Conservation (phyloP, 1,140 invertebrate species). For the Eupristina koningsbergeri region DNA sequence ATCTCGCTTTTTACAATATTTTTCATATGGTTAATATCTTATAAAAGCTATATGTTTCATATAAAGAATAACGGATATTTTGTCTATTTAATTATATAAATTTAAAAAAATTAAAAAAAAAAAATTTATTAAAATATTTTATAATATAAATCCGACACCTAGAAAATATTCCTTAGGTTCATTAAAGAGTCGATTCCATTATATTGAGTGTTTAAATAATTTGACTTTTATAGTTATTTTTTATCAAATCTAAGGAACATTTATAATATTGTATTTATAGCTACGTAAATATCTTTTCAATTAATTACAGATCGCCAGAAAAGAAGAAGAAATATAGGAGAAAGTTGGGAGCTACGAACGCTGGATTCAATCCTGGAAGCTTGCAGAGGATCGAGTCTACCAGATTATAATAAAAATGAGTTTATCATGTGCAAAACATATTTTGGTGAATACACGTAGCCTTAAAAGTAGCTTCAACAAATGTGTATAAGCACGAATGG, state of each 20-base stretch:
- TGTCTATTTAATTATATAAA: no score
- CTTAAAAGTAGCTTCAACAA: neutral
- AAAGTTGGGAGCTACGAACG: slow-evolving; percentile 65
- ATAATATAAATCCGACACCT: no score
- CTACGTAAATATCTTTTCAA: no score
- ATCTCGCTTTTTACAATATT: no score
- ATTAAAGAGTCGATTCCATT: no score
- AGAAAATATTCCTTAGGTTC: no score
- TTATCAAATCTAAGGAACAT: neutral
- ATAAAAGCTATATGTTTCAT: no score
- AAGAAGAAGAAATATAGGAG: slow-evolving; percentile 66
- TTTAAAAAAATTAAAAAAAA: no score
- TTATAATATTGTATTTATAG: no score
- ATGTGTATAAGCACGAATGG: neutral
- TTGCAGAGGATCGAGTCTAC: slow-evolving; percentile 68
- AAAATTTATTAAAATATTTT: no score
- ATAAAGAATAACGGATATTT: no score
- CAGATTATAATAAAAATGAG: slow-evolving; percentile 62
- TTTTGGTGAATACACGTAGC: neutral
- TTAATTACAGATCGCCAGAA: slow-evolving; percentile 60
- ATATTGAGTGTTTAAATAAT: neutral
- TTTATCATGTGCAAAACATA: neutral
- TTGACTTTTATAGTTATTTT: neutral
- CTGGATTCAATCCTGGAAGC: slow-evolving; percentile 67
- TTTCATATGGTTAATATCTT: no score